These are phyloP conservation scores for Anguilla anguilla DNA, from an alignment of 2,797 vertebrate genomes.

Conservation along the genomic window DNA sequence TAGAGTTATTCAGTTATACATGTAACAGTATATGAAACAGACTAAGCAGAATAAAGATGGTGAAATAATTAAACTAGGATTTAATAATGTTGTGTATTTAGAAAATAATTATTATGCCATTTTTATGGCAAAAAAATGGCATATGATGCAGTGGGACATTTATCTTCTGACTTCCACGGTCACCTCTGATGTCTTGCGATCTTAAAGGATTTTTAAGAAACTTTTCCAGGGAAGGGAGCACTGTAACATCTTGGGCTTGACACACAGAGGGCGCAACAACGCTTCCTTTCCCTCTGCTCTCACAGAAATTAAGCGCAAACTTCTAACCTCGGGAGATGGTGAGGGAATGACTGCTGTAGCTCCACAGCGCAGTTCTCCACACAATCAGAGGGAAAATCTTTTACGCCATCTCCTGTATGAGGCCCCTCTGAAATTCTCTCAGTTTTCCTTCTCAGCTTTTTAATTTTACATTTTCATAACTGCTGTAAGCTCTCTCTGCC, in stretches of 20 bases:
- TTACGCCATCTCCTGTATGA: not conserved
- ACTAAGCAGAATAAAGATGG: not conserved
- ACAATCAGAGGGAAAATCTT: not conserved
- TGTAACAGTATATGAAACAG: not conserved
- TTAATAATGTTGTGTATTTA: not conserved
- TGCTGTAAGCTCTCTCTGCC: not conserved
- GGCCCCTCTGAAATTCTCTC: not conserved
- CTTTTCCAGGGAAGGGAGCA: conserved; percentile 4
- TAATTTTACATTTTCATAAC: not conserved
- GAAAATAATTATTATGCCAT: not conserved
- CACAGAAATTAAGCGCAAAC: not conserved
- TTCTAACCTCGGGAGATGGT: not conserved
- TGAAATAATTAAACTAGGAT: no score
- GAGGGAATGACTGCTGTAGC: not conserved
- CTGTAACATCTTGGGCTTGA: not conserved
- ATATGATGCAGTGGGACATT: no score
- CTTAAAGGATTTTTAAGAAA: not conserved
- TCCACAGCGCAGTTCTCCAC: not conserved
- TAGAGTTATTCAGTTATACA: not conserved
- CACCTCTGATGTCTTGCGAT: conserved; percentile 18
- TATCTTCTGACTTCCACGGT: conserved; percentile 26
- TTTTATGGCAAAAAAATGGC: not conserved
- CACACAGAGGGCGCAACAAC: conserved; percentile 35
- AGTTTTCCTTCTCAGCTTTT: not conserved
- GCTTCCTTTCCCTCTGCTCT: conserved; percentile 21